Percentiles rank a stretch among this genome's conserved stretches.
Evolutionary conservation across 2,797 vertebrate species (phyloP).

Genomic region (Rhinophrynus dorsalis): DNA sequence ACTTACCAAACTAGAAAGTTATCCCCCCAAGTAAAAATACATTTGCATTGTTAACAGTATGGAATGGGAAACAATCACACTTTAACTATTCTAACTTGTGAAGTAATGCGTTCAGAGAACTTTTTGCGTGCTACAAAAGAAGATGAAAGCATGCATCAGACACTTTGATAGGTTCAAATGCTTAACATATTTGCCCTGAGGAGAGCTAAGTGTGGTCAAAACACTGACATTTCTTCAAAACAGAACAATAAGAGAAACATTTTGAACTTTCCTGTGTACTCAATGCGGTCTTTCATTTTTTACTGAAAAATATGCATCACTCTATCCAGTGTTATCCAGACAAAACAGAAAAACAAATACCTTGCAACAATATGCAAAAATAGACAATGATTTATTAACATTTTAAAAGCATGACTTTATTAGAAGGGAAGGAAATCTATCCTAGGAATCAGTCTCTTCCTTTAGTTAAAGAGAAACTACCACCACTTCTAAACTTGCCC

Average conservation of each 20-base stretch:
- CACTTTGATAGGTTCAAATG: slow-evolving; percentile 25
- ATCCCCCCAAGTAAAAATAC: background rate
- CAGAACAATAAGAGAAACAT: background rate
- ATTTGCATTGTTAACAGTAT: no score
- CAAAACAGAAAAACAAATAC: background rate
- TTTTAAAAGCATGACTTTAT: no score
- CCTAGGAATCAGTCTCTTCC: no score
- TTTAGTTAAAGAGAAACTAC: no score
- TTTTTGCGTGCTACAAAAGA: background rate
- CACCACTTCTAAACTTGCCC: no score
- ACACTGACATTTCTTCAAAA: slow-evolving; percentile 3
- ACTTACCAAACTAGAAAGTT: background rate
- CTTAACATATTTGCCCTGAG: slow-evolving; percentile 30
- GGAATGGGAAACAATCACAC: slow-evolving; percentile 17
- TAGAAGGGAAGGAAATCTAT: no score
- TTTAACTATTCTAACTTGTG: background rate
- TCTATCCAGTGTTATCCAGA: background rate
- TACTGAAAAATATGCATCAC: background rate
- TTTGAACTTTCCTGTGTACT: slow-evolving; percentile 7
- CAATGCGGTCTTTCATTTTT: background rate
- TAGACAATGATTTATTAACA: no score
- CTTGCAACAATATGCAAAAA: no score
- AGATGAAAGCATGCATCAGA: slow-evolving; percentile 25
- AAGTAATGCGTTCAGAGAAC: background rate
- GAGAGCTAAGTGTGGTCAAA: slow-evolving; percentile 29